Conservation (phyloP, 1,140 invertebrate genomes). For the Caenorhabditis latens region DNA sequence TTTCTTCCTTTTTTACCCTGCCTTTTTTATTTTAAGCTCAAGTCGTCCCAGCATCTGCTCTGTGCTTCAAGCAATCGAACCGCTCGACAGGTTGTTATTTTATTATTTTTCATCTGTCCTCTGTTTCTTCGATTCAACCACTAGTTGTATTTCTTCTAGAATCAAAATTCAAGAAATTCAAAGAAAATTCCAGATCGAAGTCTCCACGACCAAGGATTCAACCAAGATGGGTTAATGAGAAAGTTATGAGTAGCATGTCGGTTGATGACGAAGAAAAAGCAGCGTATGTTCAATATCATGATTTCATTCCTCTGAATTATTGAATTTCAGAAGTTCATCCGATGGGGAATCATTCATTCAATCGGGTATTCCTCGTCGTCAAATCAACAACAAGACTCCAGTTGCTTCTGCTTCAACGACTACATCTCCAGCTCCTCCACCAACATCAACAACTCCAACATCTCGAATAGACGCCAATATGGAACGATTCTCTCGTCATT, state of each 20-base stretch:
- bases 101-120: conserved; percentile 18
- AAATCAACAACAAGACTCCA: not conserved
- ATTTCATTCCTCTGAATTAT: not conserved
- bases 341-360: conserved; percentile 59
- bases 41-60: conserved; percentile 50
- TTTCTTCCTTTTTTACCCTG: conserved; percentile 32
- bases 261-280: conserved; percentile 74
- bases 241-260: conserved; percentile 75
- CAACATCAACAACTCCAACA: conserved; percentile 18
- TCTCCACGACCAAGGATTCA: conserved; percentile 75
- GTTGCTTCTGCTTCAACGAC: conserved; percentile 1
- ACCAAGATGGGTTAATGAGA: conserved; percentile 77
- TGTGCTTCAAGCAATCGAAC: conserved; percentile 48
- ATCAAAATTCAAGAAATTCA: not conserved
- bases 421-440: conserved; percentile 46
- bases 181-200: conserved; percentile 43
- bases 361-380: conserved; percentile 25
- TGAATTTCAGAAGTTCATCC: conserved; percentile 37
- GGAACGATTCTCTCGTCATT: conserved; percentile 32
- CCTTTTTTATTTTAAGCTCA: conserved; percentile 43
- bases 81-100: conserved; percentile 49
- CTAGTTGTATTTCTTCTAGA: not conserved
- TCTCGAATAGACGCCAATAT: conserved; percentile 4
- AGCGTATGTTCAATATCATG: not conserved
- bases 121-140: conserved; percentile 1